Conservation (phyloP, 2,888 invertebrate genomes). For the Notodonta ziczac region DNA sequence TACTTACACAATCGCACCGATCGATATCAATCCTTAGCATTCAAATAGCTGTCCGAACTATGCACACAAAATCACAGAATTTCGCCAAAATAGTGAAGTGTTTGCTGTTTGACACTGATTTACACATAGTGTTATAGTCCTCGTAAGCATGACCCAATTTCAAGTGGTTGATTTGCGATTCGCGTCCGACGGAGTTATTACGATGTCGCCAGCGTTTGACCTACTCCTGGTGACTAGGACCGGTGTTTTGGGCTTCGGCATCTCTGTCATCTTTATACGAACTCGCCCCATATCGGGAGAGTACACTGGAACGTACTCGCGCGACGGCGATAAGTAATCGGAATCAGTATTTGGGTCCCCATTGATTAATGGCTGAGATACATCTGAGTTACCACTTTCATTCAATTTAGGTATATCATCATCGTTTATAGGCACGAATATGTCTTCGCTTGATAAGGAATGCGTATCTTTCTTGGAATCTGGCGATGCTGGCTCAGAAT, state of each 20-base stretch:
- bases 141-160: slow-evolving; percentile 54
- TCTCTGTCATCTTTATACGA: slow-evolving; percentile 90
- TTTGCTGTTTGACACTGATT: slow-evolving; percentile 76
- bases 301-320: slow-evolving; percentile 81
- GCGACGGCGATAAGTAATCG: slow-evolving; percentile 75
- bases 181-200: slow-evolving; percentile 86
- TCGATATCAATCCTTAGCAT: slow-evolving; percentile 58
- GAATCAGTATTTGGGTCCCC: slow-evolving; percentile 71
- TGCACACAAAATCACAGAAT: slow-evolving; percentile 77
- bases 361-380: slow-evolving; percentile 79
- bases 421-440: slow-evolving; percentile 75
- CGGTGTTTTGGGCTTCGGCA: slow-evolving; percentile 92
- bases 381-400: slow-evolving; percentile 75
- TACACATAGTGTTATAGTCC: slow-evolving; percentile 67
- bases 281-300: slow-evolving; percentile 90
- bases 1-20: slow-evolving; percentile 63
- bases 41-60: slow-evolving; percentile 56
- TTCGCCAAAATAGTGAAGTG: slow-evolving; percentile 78
- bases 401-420: slow-evolving; percentile 77
- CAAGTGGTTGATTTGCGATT: slow-evolving; percentile 77
- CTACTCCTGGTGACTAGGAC: slow-evolving; percentile 90
- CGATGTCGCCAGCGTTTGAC: slow-evolving; percentile 90
- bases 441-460: slow-evolving; percentile 78
- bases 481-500: slow-evolving; percentile 71
- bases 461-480: slow-evolving; percentile 77